These are phyloP conservation scores for Mamestra brassicae DNA, from an alignment of 2,888 invertebrate genomes.

Conservation along the genomic window DNA sequence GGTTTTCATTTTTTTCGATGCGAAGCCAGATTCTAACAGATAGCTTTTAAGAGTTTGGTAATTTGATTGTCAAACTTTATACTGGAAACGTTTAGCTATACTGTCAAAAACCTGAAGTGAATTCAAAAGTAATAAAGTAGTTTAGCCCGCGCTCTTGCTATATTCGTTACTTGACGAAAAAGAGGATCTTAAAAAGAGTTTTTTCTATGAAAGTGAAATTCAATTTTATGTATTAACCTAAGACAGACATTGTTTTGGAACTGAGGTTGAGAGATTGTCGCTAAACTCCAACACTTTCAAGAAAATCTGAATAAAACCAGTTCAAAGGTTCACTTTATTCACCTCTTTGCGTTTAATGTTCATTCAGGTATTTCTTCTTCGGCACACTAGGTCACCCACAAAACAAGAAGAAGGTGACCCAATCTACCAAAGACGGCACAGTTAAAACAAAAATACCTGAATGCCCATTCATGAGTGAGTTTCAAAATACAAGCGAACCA, in stretches of 20 bases:
- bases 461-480: constrained; percentile 33
- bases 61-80: background rate
- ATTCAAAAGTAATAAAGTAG: background rate
- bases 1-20: background rate
- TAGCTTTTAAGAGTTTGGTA: background rate
- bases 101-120: background rate
- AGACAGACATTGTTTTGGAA: no score
- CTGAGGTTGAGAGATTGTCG: no score
- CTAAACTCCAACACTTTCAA: background rate
- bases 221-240: background rate
- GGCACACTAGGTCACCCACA: constrained; percentile 5
- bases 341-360: background rate
- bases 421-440: background rate
- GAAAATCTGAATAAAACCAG: background rate
- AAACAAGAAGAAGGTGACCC: background rate
- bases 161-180: background rate
- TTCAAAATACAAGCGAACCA: constrained; percentile 32
- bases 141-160: background rate
- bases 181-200: background rate
- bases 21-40: background rate
- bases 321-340: background rate
- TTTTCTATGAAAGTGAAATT: background rate
- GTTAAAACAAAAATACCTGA: constrained; percentile 36
- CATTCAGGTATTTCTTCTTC: constrained; percentile 7
- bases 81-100: background rate